A percentile compares a stretch with the other conserved stretches of the same genome.
These are phyloP conservation scores for Platycnemis pennipes DNA, from an alignment of 2,888 invertebrate genomes.

Conservation along the genomic window DNA sequence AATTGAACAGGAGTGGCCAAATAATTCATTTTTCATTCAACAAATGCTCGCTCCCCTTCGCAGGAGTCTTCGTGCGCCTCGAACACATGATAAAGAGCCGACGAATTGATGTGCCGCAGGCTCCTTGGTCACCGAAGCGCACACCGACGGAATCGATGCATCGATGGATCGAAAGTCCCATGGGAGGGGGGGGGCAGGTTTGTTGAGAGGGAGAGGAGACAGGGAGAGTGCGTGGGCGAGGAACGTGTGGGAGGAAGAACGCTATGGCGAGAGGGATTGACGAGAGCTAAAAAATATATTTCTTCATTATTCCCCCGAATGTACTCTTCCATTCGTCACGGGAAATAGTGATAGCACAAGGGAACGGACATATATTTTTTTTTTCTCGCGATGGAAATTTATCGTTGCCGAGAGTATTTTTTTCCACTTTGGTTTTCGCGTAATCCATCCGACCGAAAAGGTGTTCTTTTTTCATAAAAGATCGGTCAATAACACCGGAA, in stretches of 20 bases:
- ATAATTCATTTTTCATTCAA: background rate
- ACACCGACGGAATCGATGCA: background rate
- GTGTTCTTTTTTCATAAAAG: background rate
- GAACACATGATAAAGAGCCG: background rate
- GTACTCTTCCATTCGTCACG: background rate
- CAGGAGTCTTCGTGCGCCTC: background rate
- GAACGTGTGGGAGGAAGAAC: background rate
- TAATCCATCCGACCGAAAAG: constrained; percentile 9
- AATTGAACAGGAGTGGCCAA: too few relatives aligned
- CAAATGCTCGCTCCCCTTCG: background rate
- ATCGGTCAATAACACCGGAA: background rate
- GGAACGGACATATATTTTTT: background rate
- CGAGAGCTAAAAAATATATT: too few relatives aligned
- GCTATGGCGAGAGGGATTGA: background rate
- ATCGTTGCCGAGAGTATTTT: background rate
- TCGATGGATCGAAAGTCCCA: background rate
- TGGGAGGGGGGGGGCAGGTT: background rate
- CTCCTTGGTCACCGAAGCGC: background rate
- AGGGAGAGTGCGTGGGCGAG: background rate
- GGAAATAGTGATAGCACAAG: background rate
- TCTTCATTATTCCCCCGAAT: background rate
- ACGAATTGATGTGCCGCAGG: background rate
- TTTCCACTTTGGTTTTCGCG: background rate
- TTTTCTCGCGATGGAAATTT: background rate
- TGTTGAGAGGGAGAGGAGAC: background rate